These are phyloP conservation scores for Archips crataeganus DNA, from an alignment of 2,888 invertebrate genomes.

Conservation along the genomic window DNA sequence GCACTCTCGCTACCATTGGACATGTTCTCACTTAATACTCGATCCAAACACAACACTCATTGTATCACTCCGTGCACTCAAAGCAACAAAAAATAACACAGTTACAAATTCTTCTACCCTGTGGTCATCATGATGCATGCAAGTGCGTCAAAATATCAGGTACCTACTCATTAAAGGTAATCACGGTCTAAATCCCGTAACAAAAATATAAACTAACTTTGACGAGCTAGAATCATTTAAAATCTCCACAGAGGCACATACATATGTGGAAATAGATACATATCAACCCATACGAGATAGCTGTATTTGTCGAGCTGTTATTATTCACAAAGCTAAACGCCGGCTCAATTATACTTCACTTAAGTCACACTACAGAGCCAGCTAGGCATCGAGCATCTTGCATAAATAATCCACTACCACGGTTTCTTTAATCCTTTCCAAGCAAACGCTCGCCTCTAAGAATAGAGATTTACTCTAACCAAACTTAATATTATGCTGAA, in stretches of 20 bases:
- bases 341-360: slow-evolving; percentile 7
- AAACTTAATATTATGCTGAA: slow-evolving; percentile 70
- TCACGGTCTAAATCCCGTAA: background rate
- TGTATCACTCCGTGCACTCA: no score
- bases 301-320: background rate
- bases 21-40: no score
- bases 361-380: slow-evolving; percentile 5
- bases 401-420: slow-evolving; percentile 51
- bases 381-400: slow-evolving; percentile 45
- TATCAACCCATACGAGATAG: no score
- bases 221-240: background rate
- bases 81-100: no score
- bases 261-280: no score
- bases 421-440: slow-evolving; percentile 60
- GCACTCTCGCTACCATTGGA: no score
- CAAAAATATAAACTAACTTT: background rate
- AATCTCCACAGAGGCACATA: background rate
- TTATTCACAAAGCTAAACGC: slow-evolving; percentile 23
- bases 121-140: no score
- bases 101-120: no score
- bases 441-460: slow-evolving; percentile 53
- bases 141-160: no score
- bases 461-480: slow-evolving; percentile 66
- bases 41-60: no score
- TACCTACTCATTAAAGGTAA: no score